A percentile compares a stretch with the other conserved stretches of the same genome.
Conservation (phyloP, 2,888 invertebrate genomes). For the Chaetoderma sp. region DNA sequence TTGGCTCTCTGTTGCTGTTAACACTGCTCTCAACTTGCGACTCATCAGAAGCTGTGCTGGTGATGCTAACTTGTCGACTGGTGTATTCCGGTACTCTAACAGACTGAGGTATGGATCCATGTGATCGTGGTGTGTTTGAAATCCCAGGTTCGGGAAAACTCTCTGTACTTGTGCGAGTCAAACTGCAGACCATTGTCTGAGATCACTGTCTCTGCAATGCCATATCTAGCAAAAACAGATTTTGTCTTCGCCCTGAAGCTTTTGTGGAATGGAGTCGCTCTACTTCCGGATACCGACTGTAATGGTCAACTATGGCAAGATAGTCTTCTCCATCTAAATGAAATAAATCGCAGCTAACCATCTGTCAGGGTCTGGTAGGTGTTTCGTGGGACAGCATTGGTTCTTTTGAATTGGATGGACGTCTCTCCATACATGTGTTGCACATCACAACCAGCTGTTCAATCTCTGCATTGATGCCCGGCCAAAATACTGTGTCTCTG, state of each 20-base stretch:
- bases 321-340: constrained; percentile 19
- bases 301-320: constrained; percentile 35
- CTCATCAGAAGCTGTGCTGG: constrained; percentile 17
- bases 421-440: constrained; percentile 19
- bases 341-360: constrained; percentile 30
- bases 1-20: not conserved
- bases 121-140: constrained; percentile 15
- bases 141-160: constrained; percentile 12
- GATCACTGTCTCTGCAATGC: constrained; percentile 21
- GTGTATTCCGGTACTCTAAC: constrained; percentile 7
- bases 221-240: constrained; percentile 29
- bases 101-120: constrained; percentile 8
- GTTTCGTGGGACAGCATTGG: constrained; percentile 19
- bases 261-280: constrained; percentile 13
- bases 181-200: constrained; percentile 31
- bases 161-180: not conserved
- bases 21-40: not conserved
- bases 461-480: constrained; percentile 30
- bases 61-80: constrained; percentile 1
- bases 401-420: constrained; percentile 22
- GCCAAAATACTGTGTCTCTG: constrained; percentile 37
- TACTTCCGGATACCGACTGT: constrained; percentile 31
- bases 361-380: constrained; percentile 28
- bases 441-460: constrained; percentile 26
- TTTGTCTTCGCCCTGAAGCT: constrained; percentile 25